Base-by-base conservation (phyloP, 2,113 vertebrate species). In the Caretta caretta region DNA sequence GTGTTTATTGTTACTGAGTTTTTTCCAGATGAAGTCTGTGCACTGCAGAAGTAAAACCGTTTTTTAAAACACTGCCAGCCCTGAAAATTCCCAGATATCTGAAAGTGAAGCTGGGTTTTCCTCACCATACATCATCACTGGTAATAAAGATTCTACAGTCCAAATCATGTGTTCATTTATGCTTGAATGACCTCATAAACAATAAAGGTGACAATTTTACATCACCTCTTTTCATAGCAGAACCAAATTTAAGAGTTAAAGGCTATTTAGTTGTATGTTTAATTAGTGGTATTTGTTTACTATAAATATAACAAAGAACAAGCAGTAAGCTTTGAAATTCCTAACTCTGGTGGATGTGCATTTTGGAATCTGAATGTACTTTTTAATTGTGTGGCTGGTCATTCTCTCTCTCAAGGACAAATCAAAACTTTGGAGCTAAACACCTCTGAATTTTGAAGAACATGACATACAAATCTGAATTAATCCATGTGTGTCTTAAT, bases 271-370 rank as follows among this genome's bases (percentile, higher is more conserved):
- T 24, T 90, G 31, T 92, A 29, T 85, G 84, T 86, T 86, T 84
- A 78, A 51, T 22, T 86, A 49, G 42, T 59, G 93, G 93, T 79
- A 92, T 22, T 90, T 83, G 5, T 92, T 95, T 84, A 81, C 16
- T 11, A 1, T 48, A 76, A 87, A 56, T 46, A 87, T 11, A 84
- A 89, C 59, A 49, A 87, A 3, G 11, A 90, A 14, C 10, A 25
- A 46, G 12, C 38, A 46, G 24, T 78, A 78, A 78, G 42, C 42
- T 42, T 24, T 46, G 25, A 78, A 42, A 11, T 24, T 48, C 25
- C 42, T 78, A 27, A 46, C 24, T 13, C 24, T 27, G 24, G 24
- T 27, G 24, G 42, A 78, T 24, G 42, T 79, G 72, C 35, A 53
- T 29, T 94, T 87, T 91, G 87, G 35, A 92, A 90, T 83, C 3